Evolutionary conservation across 2,888 invertebrate species (phyloP), one percentile per base, ranked within the genome.

Genomic region (Gibbula magus): DNA sequence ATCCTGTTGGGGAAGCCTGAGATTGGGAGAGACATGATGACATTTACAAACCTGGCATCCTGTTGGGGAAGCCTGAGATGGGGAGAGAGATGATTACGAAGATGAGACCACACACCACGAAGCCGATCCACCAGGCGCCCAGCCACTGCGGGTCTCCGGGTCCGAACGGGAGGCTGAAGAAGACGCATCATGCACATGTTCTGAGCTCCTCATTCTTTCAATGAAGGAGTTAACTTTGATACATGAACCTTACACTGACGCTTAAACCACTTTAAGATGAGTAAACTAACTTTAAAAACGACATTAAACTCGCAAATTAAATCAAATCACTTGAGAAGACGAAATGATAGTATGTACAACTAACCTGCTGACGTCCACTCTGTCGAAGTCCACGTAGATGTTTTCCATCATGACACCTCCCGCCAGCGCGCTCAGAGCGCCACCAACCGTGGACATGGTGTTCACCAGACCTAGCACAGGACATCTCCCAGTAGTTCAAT

Each of bases 51-150:
- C 82, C 81, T 75, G 84, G 82, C 83, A 87, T 82, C 52, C 82
- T 82, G 77, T 86, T 87, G 0, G 87, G 87, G 67, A 84, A 87
- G 29, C 84, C 86, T 70, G 81, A 84, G 7, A 87, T 75, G 3
- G 87, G 87, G n/a, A 87, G 79, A 8, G 86, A 84, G 13, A 86
- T 53, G 3, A 86, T 18, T n/a, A 83, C 29, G 70, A 87, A 86
- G 3, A 81, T 79, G 3, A 85, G 66, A 5, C 80, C 66, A 8
- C 85, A 82, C 53, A 85, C 78, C 16, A 86, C 79, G 78, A 86
- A 87, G 16, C 87, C 87, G 0, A 87, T 54, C 87, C 87, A 87
- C 87, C 87, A 87, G 0, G 86, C 86, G 2, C 87, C 87, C 1
- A 87, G 83, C 87, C 87, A 87, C 29, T 85, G 75, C 3, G 82